These are phyloP conservation scores for Acronicta leporina DNA, from an alignment of 2,888 invertebrate genomes.

Conservation along the genomic window DNA sequence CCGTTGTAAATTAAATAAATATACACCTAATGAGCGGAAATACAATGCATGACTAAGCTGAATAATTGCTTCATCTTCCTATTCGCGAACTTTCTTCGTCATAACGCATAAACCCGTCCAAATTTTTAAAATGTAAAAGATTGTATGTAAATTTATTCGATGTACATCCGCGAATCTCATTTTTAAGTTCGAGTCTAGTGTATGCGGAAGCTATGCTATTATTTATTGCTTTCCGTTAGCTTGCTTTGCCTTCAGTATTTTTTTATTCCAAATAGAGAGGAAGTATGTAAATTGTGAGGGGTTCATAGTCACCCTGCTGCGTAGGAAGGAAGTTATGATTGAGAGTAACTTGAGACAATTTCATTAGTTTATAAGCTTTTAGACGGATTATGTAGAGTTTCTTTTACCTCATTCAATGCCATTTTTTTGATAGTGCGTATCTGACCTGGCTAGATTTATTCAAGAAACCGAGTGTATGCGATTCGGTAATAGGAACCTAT, in stretches of 20 bases:
- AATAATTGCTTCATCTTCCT: slow-evolving; percentile 84
- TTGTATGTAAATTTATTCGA: slow-evolving; percentile 63
- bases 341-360: slow-evolving; percentile 73
- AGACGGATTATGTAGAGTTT: slow-evolving; percentile 56
- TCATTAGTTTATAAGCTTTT: slow-evolving; percentile 67
- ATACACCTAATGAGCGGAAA: slow-evolving; percentile 88
- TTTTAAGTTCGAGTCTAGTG: slow-evolving; percentile 62
- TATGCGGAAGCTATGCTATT: slow-evolving; percentile 69
- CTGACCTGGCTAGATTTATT: slow-evolving; percentile 6
- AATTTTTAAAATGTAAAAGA: slow-evolving; percentile 24
- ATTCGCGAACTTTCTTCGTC: slow-evolving; percentile 61
- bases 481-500: no score
- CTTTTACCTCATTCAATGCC: slow-evolving; percentile 29
- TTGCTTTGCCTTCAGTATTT: slow-evolving; percentile 60
- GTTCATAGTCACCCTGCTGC: slow-evolving; percentile 56
- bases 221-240: slow-evolving; percentile 74
- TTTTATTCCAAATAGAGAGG: slow-evolving; percentile 69
- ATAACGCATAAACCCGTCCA: slow-evolving; percentile 16
- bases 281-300: slow-evolving; percentile 65
- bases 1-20: slow-evolving; percentile 89
- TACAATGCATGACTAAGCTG: slow-evolving; percentile 86
- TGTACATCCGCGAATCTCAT: slow-evolving; percentile 57
- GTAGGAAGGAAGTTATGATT: slow-evolving; percentile 72
- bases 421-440: slow-evolving; percentile 7
- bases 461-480: background rate